Base-by-base conservation (phyloP, 2,797 vertebrate genomes). In the Eulemur coronatus region DNA sequence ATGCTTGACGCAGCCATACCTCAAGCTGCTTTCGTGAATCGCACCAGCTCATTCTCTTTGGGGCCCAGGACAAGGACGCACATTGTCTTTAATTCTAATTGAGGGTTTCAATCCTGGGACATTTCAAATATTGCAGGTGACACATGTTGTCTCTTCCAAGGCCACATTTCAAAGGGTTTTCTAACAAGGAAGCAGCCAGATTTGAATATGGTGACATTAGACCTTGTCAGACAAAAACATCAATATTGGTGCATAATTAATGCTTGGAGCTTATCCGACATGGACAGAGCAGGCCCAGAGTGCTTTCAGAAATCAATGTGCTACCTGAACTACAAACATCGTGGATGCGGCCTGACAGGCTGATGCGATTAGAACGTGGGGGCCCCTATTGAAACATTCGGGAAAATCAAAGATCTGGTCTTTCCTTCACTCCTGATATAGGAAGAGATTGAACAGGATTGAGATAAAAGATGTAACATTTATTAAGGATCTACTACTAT, bases 211-310 rank as follows among this genome's bases (percentile, higher is more conserved):
- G 97, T 97, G 98, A 98, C 98, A 98, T 98, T 98, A 98, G 98
- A 98, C 97, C 98, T 98, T 98, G 97, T 98, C 98, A 98, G 98
- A 98, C 98, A 98, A 98, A 98, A 98, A 96, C 97, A 97, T 98
- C 98, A 96, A 99, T 99, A 99, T 97, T 94, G 70, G 98, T 98
- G 98, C 98, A 98, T 98, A 99, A 98, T 99, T 98, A 98, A 99
- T 99, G 98, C 94, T 97, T 93, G 84, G 94, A 98, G 97, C 98
- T 98, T 97, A 55, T 0, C 94, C 95, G 97, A 98, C 96, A 96
- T 97, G 98, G 97, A 89, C 98, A 98, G 98, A 98, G 98, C 97
- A 98, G 97, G 98, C 97, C 98, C 95, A 94, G 97, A 98, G 97
- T 97, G 96, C 98, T 98, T 98, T 98, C 96, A 98, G 98, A 98